These are phyloP conservation scores for Chrysocyon brachyurus DNA, from an alignment of 2,797 vertebrate genomes.

Conservation along the genomic window DNA sequence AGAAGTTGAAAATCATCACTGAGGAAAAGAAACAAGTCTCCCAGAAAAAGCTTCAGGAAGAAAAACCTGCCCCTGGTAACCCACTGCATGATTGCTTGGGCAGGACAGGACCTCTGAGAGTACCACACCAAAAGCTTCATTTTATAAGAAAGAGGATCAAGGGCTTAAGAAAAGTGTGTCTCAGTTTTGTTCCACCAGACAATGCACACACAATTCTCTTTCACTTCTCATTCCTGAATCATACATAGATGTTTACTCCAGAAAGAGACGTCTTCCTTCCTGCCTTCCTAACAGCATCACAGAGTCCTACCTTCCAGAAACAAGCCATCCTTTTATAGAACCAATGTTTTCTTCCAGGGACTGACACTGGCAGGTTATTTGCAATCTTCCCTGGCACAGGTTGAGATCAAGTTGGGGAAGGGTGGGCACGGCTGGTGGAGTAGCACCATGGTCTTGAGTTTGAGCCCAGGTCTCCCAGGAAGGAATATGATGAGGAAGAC, in stretches of 20 bases:
- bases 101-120: neutral
- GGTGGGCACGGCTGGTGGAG: too few relatives aligned
- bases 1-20: neutral
- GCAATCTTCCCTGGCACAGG: neutral
- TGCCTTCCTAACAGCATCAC: neutral
- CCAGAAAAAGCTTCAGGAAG: neutral
- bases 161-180: neutral
- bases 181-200: neutral
- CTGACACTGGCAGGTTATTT: neutral
- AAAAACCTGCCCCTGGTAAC: neutral
- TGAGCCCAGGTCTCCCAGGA: neutral
- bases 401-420: neutral
- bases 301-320: neutral
- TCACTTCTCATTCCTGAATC: neutral
- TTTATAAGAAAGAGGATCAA: neutral
- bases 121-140: neutral
- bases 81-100: rapidly evolving
- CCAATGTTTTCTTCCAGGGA: neutral
- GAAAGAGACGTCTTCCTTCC: neutral
- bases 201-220: neutral
- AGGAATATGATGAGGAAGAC: neutral
- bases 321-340: neutral
- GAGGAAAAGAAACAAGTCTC: neutral
- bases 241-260: neutral
- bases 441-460: rapidly evolving